Percentiles rank a stretch among this genome's conserved stretches.
Evolutionary conservation across 2,797 vertebrate species (phyloP).

Genomic region (Cirrhinus mrigala): DNA sequence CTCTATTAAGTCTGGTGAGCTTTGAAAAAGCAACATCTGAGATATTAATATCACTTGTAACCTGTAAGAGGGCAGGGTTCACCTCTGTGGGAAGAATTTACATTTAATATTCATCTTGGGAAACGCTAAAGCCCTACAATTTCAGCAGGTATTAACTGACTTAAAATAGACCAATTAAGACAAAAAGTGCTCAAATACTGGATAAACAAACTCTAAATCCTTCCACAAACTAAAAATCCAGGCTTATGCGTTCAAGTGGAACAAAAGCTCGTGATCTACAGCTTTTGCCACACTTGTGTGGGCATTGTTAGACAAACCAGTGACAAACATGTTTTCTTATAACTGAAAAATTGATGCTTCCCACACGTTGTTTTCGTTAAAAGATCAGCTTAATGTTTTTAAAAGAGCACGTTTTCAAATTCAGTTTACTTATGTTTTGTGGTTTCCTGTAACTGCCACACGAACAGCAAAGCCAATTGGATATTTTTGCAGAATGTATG

Average conservation of each 20-base stretch:
- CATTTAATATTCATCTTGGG: background rate
- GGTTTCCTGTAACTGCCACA: conserved; percentile 53
- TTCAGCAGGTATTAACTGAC: background rate
- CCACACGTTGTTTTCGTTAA: background rate
- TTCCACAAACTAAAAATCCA: conserved; percentile 6
- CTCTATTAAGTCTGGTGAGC: too few species aligned
- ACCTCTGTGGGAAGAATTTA: background rate
- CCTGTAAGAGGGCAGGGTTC: background rate
- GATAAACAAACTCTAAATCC: background rate
- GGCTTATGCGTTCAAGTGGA: conserved; percentile 37
- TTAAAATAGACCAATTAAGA: conserved; percentile 5
- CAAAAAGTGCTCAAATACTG: background rate
- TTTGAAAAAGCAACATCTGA: background rate
- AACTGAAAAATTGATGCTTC: background rate
- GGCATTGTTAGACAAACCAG: background rate
- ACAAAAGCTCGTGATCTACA: conserved; percentile 4
- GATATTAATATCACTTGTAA: background rate
- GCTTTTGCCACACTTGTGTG: conserved; percentile 2
- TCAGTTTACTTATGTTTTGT: conserved; percentile 30
- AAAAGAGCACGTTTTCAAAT: background rate
- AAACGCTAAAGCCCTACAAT: background rate
- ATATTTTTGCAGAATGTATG: background rate
- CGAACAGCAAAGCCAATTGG: conserved; percentile 32
- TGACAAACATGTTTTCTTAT: background rate
- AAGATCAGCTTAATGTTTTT: background rate